Base-by-base conservation (phyloP, 1,140 invertebrate genomes). In the Linepithema humile region DNA sequence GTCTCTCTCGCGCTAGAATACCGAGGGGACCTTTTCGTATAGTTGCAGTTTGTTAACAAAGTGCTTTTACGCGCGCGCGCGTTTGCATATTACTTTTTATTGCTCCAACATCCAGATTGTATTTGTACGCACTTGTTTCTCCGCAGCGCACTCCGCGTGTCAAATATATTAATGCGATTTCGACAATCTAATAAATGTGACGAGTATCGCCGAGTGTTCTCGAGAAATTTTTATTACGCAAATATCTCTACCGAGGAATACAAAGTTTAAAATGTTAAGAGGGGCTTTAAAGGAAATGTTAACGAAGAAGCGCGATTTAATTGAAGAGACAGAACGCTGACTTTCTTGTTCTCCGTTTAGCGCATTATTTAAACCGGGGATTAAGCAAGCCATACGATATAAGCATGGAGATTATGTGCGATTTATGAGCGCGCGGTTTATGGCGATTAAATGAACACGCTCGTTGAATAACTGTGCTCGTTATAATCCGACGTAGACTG, bases 331-430 rank as follows among this genome's bases (percentile, higher is more conserved):
- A 6, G 35, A 1, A 57, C 45, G n/a, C 43, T 50, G 45, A 38
- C 64, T 70, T 55, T 70, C 64, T 80, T 70, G 55, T 40, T 55
- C 35, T 53, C 17, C n/a, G 35, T 69, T 78, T 78, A 45, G 48
- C 48, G 48, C 64, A 48, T 69, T 55, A 40, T 20, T 32, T 64
- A 55, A 80, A 35, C 35, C 26, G 23, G 7, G 35, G 64, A 69
- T 69, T 80, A 69, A 40, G 17, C 43, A 15, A 15, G 10, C 20
- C 7, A 5, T n/a, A 23, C 17, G 35, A 78, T 69, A 78, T 69
- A 62, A 55, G 48, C 64, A 69, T 10, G 38, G 23, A 43, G 75
- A 80, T 80, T 80, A 80, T 1, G 26, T 26, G 35, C 75, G 64
- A 80, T 80, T 80, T 80, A 80, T 69, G 35, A 12, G 10, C 17